phyloP scores from a whole-genome alignment of 1,140 invertebrate species.

The Thalassaphorura encarpata region DNA sequence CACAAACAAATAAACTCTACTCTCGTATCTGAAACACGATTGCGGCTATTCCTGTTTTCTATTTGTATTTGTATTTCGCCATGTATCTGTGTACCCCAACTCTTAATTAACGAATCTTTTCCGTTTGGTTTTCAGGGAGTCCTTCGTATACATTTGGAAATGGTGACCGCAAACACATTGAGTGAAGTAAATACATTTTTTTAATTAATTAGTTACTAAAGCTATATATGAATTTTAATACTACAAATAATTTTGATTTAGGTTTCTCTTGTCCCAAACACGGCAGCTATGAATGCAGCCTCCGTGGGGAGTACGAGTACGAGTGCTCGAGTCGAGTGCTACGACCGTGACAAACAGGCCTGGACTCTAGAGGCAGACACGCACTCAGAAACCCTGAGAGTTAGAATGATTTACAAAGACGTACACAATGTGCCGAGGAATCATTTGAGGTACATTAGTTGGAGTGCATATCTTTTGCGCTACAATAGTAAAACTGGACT shows the following conservation, averaged over 20 bases:
- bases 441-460: conserved; percentile 68
- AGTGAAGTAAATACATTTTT: too few relatives aligned
- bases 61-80: too few relatives aligned
- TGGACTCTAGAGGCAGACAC: conserved; percentile 72
- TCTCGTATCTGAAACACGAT: too few relatives aligned
- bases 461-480: conserved; percentile 61
- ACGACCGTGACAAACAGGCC: conserved; percentile 72
- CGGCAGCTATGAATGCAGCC: neutral
- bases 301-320: conserved; percentile 37
- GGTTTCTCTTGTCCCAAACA: conserved; percentile 5
- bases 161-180: conserved; percentile 63
- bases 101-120: too few relatives aligned
- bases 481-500: conserved; percentile 41
- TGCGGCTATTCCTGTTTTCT: too few relatives aligned
- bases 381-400: conserved; percentile 62
- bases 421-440: conserved; percentile 74
- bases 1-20: too few relatives aligned
- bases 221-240: conserved; percentile 37
- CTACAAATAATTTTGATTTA: too few relatives aligned
- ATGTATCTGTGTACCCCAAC: too few relatives aligned
- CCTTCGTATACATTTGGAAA: conserved; percentile 59
- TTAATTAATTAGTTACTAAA: too few relatives aligned
- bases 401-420: conserved; percentile 73
- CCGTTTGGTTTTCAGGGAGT: conserved; percentile 34
- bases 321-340: conserved; percentile 51